These are phyloP conservation scores for Papilio dardanus DNA, from an alignment of 1,140 invertebrate species.

Conservation along the genomic window DNA sequence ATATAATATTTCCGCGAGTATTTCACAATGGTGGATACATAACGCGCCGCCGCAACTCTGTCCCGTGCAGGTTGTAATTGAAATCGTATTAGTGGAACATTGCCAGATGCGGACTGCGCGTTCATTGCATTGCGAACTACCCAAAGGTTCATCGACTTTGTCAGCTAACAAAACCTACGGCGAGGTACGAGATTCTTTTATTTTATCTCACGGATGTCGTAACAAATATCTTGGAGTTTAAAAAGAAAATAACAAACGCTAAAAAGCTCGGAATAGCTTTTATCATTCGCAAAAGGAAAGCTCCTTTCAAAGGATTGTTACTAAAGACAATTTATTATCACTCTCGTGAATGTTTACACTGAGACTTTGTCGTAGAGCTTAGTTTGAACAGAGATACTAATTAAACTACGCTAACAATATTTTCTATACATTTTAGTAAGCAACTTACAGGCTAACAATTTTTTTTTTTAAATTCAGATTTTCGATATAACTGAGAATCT, in stretches of 20 bases:
- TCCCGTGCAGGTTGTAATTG: constrained; percentile 41
- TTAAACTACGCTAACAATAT: constrained; percentile 14
- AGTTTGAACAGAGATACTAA: neutral
- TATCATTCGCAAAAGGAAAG: constrained; percentile 28
- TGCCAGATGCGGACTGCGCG: constrained; percentile 43
- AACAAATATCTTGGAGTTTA: constrained; percentile 26
- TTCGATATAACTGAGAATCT: no score
- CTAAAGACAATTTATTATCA: constrained; percentile 37
- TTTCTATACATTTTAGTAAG: neutral
- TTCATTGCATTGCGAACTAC: constrained; percentile 32
- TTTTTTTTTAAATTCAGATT: no score
- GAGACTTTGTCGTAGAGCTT: constrained; percentile 22
- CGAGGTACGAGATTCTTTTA: constrained; percentile 27
- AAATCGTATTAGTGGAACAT: constrained; percentile 54
- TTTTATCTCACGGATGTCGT: neutral
- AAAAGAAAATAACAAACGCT: constrained; percentile 30
- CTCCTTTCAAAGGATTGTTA: constrained; percentile 24
- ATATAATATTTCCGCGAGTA: constrained; percentile 6
- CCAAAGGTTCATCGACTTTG: constrained; percentile 39
- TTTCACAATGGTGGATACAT: constrained; percentile 24
- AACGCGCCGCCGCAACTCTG: constrained; percentile 19
- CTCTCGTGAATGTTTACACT: constrained; percentile 30
- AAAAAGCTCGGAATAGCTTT: constrained; percentile 29
- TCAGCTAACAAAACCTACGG: constrained; percentile 43
- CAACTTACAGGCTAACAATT: no score